A percentile compares a stretch with the other conserved stretches of the same genome.
These are phyloP conservation scores for Crossoptilon crossoptilon DNA, from an alignment of 2,797 vertebrate species.

Conservation along the genomic window DNA sequence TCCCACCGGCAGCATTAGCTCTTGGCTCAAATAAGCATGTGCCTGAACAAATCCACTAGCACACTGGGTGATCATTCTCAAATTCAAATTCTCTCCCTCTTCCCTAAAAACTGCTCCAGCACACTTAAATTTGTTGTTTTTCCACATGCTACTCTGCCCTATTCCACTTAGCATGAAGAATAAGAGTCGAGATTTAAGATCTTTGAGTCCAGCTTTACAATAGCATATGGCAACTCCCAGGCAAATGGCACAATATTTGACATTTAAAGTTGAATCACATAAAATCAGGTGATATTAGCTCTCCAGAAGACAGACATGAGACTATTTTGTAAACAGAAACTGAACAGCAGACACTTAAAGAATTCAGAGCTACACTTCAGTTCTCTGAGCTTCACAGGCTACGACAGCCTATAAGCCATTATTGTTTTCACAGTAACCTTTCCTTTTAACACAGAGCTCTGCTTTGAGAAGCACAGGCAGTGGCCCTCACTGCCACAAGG, in stretches of 20 bases:
- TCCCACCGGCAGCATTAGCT: background rate
- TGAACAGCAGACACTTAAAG: background rate
- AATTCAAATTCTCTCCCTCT: background rate
- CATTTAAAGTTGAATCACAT: background rate
- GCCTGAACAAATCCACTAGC: background rate
- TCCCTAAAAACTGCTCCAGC: background rate
- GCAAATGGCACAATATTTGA: background rate
- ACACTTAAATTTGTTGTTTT: background rate
- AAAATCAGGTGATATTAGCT: background rate
- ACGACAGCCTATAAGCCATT: background rate
- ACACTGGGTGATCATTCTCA: background rate
- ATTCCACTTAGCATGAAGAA: background rate
- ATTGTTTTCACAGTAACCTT: background rate
- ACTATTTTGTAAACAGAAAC: background rate
- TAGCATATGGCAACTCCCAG: background rate
- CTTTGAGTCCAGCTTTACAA: background rate
- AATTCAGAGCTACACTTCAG: background rate
- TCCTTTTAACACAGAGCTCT: background rate
- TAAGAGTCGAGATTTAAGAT: background rate
- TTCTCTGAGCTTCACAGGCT: background rate
- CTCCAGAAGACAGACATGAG: background rate
- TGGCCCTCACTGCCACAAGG: background rate
- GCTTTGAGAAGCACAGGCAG: background rate
- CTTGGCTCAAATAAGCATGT: background rate
- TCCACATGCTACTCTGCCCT: background rate